A percentile compares a stretch with the other conserved stretches of the same genome.
phyloP scores from a whole-genome alignment of 2,797 vertebrate genomes.

The Syncerus caffer region DNA sequence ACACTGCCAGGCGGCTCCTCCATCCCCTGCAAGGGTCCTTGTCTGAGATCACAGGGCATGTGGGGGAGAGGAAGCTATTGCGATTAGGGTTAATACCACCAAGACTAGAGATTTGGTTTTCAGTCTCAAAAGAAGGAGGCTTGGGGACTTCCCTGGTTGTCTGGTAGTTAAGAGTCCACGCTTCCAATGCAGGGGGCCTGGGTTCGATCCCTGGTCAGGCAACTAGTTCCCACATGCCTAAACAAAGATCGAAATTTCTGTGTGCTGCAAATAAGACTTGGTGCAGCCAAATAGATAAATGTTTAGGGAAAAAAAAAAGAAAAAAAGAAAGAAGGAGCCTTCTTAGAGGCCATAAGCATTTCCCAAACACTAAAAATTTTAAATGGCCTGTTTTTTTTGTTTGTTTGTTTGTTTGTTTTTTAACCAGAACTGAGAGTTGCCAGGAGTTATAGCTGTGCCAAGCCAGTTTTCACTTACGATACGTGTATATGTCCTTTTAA shows the following conservation, averaged over 20 bases:
- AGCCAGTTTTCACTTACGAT: neutral
- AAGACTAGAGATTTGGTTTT: neutral
- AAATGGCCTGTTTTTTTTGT: neutral
- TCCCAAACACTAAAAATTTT: neutral
- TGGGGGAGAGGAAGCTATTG: neutral
- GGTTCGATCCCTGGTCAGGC: neutral
- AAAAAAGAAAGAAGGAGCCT: neutral
- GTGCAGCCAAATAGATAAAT: neutral
- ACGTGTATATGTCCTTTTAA: neutral
- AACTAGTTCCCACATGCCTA: neutral
- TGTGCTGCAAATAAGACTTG: rapidly evolving
- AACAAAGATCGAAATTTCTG: neutral
- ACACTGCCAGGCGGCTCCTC: rapidly evolving
- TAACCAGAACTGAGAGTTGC: neutral
- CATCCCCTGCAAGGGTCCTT: too few species aligned
- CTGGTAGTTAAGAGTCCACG: neutral
- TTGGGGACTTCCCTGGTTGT: neutral
- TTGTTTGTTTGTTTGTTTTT: neutral
- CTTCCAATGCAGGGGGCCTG: neutral
- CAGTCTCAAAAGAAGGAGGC: neutral
- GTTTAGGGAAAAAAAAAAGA: neutral
- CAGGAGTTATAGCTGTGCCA: neutral
- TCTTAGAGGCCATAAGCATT: neutral
- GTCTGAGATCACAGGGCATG: neutral
- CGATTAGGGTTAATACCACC: neutral